Percentiles rank a stretch among this genome's conserved stretches.
These are phyloP conservation scores for Chymomyza fuscimana DNA, from an alignment of 2,888 invertebrate genomes.

Conservation along the genomic window DNA sequence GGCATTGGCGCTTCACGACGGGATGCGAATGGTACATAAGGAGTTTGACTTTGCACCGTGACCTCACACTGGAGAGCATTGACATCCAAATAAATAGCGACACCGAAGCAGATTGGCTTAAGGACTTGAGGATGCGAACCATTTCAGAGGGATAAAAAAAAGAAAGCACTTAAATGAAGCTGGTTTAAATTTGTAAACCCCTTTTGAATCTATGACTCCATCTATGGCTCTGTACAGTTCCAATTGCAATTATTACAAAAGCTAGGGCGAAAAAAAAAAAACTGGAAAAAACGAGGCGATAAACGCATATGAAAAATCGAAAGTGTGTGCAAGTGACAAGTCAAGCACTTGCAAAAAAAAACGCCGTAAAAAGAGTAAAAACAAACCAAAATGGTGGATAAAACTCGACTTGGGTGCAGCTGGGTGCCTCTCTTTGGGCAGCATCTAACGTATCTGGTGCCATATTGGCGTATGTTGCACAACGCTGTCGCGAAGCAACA, in stretches of 20 bases:
- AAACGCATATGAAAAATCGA: slow-evolving; percentile 63
- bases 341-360: slow-evolving; percentile 24
- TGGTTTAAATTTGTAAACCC: too few species aligned
- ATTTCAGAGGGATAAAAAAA: too few species aligned
- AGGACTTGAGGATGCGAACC: too few species aligned
- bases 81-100: too few species aligned
- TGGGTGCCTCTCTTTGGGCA: slow-evolving; percentile 40
- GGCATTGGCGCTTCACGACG: too few species aligned
- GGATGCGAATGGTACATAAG: too few species aligned
- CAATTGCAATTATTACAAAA: slow-evolving; percentile 45
- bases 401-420: slow-evolving; percentile 21
- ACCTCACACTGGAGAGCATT: too few species aligned
- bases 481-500: slow-evolving; percentile 40
- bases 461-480: slow-evolving; percentile 60
- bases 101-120: too few species aligned
- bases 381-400: not conserved
- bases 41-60: too few species aligned
- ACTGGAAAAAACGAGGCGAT: slow-evolving; percentile 34
- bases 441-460: slow-evolving; percentile 34
- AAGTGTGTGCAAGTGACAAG: slow-evolving; percentile 47
- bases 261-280: slow-evolving; percentile 24
- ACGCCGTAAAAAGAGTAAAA: slow-evolving; percentile 6
- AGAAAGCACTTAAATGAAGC: too few species aligned
- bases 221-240: slow-evolving; percentile 43
- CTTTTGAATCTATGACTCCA: not conserved